A percentile compares a stretch with the other conserved stretches of the same genome.
Conservation (phyloP, 2,113 vertebrate species). For the Anser cygnoides region DNA sequence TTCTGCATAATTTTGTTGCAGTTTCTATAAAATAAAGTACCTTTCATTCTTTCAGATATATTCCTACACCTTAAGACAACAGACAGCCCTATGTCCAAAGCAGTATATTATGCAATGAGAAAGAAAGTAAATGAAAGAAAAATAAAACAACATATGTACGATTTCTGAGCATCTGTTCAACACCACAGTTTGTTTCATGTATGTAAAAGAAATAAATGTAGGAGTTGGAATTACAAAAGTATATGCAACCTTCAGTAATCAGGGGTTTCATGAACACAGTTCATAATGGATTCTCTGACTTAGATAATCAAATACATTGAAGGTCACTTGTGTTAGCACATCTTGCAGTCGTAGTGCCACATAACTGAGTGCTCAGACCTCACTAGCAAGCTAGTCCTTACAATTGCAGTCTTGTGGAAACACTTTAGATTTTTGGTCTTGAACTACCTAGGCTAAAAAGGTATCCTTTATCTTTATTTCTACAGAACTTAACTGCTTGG, state of each 20-base stretch:
- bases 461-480: background rate
- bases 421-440: background rate
- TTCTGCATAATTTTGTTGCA: background rate
- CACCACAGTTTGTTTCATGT: background rate
- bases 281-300: background rate
- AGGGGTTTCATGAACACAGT: rapidly evolving
- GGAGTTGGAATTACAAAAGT: background rate
- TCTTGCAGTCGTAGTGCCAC: background rate
- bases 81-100: background rate
- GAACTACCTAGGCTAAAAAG: background rate
- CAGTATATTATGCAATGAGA: background rate
- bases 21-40: background rate
- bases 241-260: background rate
- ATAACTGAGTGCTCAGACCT: background rate
- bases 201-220: background rate
- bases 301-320: background rate
- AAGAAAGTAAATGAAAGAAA: background rate
- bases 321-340: background rate
- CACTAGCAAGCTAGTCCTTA: background rate
- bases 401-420: background rate
- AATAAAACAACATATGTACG: background rate
- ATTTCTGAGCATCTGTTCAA: background rate
- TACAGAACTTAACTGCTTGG: background rate
- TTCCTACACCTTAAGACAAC: background rate
- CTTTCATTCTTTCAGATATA: background rate